Evolutionary conservation across 2,113 vertebrate genomes (phyloP), one percentile per base, ranked within the genome.

Genomic region (Cisticola juncidis): DNA sequence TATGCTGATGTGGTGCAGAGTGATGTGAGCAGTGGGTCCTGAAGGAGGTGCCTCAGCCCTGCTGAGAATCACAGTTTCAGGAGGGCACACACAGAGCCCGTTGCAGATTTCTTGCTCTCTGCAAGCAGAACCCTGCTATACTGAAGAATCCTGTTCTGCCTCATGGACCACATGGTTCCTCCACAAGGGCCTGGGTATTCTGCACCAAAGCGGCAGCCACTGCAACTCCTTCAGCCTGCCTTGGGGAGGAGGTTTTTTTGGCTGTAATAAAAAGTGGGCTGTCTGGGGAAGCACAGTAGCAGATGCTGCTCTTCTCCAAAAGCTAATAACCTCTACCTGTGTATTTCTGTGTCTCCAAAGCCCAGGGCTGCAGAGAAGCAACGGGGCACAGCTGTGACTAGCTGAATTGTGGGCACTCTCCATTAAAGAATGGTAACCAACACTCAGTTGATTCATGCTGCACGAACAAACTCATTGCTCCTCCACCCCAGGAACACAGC

Each of bases 11-110:
- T 45, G 17, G n/a, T 35, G 20, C 36, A 44, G 38, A 77, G 48
- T 26, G n/a, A 4, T 72, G 56, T 47, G 74, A 82, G n/a, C 13
- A 44, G 53, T 21, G 22, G 57, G 57, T 73, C 23, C 21, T 53
- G 68, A 44, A 26, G 25, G 31, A 91, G 11, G 9, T 61, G 18
- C 26, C 22, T 69, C 19, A 69, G 4, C 9, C 57, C 72, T 72
- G 28, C 19, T 76, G 74, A 86, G 36, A 87, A 62, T 7, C 33
- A 33, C 12, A 17, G 28, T 23, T 69, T 69, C 56, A 85, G 48
- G 42, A 60, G 15, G 24, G 15, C 1, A 1, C 24, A 31, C 26
- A 33, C 40, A 50, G 38, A 76, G 5, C 16, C 4, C 5, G 0
- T 2, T 42, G 25, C 4, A 19, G 42, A 51, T 77, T 44, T 14